Percentiles rank a stretch among this genome's conserved stretches.
Conservation (phyloP, 2,888 invertebrate genomes). For the Blera fallax region DNA sequence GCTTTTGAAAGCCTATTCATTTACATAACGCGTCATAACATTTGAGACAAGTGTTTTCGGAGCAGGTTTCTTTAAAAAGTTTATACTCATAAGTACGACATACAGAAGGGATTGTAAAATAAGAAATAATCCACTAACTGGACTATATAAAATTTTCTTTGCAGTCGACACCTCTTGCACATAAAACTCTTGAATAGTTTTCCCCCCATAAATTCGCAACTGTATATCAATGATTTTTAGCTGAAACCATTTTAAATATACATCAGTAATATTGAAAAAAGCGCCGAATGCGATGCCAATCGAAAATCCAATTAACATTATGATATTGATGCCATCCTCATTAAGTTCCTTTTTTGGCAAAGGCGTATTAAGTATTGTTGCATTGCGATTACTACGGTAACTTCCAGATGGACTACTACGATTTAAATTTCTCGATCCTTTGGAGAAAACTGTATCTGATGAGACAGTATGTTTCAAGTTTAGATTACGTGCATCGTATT, state of each 20-base stretch:
- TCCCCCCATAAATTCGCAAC: slow-evolving; percentile 15
- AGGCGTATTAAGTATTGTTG: not conserved
- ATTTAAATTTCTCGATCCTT: slow-evolving; percentile 18
- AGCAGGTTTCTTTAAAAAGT: slow-evolving; percentile 50
- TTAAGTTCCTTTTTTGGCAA: not conserved
- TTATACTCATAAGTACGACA: slow-evolving; percentile 1
- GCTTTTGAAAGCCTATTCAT: slow-evolving; percentile 20
- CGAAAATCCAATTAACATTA: slow-evolving; percentile 55
- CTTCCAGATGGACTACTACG: slow-evolving; percentile 38
- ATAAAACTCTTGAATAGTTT: slow-evolving; percentile 35
- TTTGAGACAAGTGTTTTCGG: slow-evolving; percentile 45
- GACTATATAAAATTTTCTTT: slow-evolving; percentile 23
- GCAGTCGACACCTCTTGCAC: slow-evolving; percentile 9
- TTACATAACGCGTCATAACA: slow-evolving; percentile 53
- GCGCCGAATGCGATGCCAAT: slow-evolving; percentile 28
- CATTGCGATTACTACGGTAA: slow-evolving; percentile 15
- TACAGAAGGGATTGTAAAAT: not conserved
- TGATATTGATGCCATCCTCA: slow-evolving; percentile 32
- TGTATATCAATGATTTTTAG: slow-evolving; percentile 15
- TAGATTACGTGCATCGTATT: slow-evolving; percentile 31
- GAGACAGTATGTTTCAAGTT: slow-evolving; percentile 21
- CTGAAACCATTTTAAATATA: slow-evolving; percentile 46
- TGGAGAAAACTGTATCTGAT: slow-evolving; percentile 30
- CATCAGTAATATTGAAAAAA: slow-evolving; percentile 20
- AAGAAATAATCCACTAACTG: slow-evolving; percentile 28